Percentiles rank a stretch among this genome's conserved stretches.
Conservation (phyloP, 2,888 invertebrate genomes). For the Hanleya hanleyi region DNA sequence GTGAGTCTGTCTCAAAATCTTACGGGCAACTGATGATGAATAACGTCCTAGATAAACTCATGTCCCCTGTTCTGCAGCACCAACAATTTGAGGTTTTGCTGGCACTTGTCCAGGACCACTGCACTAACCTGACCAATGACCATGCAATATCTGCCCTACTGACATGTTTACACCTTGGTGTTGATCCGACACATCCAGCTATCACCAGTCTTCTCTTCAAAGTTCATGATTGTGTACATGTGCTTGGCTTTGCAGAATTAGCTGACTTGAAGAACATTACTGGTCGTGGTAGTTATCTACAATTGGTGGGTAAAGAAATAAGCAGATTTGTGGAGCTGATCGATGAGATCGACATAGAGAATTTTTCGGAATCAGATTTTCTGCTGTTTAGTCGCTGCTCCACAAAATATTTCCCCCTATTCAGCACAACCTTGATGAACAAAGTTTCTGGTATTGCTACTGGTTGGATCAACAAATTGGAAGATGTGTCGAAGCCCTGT, state of each 20-base stretch:
- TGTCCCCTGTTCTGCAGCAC: conserved; percentile 16
- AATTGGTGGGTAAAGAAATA: neutral
- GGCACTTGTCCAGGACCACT: conserved; percentile 5
- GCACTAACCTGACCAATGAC: conserved; percentile 17
- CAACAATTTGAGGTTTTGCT: conserved; percentile 16
- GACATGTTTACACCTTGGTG: conserved; percentile 16
- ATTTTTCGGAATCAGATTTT: neutral
- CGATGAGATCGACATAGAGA: neutral
- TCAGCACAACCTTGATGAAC: neutral
- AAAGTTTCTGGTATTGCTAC: neutral
- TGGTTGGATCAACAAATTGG: neutral
- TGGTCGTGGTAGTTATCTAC: conserved; percentile 5
- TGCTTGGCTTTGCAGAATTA: conserved; percentile 12
- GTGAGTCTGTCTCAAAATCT: conserved; percentile 22
- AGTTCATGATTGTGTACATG: conserved; percentile 7
- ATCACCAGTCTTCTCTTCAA: conserved; percentile 16
- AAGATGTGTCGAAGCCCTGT: neutral
- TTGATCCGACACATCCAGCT: conserved; percentile 1
- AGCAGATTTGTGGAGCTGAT: neutral
- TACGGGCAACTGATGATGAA: conserved; percentile 38
- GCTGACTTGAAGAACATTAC: conserved; percentile 6
- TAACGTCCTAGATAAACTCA: conserved; percentile 7
- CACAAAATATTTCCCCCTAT: neutral
- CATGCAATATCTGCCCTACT: conserved; percentile 18
- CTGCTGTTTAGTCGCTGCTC: neutral